Conservation (phyloP, 2,797 vertebrate genomes). For the Sebastes taczanowskii region DNA sequence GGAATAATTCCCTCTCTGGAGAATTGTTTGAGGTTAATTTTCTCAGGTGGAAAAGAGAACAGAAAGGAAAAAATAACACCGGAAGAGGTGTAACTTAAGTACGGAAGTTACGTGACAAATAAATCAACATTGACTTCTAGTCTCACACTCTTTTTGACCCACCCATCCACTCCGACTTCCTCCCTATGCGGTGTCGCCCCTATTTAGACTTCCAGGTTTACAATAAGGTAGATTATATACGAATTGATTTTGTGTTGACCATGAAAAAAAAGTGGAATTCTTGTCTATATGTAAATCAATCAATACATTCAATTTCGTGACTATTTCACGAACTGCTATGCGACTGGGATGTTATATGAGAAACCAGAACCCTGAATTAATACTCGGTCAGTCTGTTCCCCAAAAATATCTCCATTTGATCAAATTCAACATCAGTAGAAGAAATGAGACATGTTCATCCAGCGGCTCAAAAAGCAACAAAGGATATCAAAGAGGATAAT, state of each 20-base stretch:
- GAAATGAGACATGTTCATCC: neutral
- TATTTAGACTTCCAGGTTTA: too few relatives aligned
- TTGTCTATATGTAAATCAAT: too few relatives aligned
- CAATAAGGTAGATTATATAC: too few relatives aligned
- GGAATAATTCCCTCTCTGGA: neutral
- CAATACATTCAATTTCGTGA: too few relatives aligned
- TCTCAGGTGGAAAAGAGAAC: neutral
- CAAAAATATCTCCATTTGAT: neutral
- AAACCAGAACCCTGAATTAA: neutral
- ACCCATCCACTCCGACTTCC: too few relatives aligned
- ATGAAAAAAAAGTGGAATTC: too few relatives aligned
- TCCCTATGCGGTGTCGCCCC: too few relatives aligned
- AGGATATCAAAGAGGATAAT: neutral
- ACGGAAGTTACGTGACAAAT: neutral
- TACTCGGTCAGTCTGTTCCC: neutral
- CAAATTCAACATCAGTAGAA: neutral
- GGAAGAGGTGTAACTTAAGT: too few relatives aligned
- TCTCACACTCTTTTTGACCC: neutral
- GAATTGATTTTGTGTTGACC: too few relatives aligned
- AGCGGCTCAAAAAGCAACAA: neutral
- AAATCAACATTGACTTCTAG: neutral
- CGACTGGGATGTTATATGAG: fast-evolving
- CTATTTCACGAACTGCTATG: too few relatives aligned
- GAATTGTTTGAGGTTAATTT: neutral
- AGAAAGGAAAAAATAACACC: neutral